A percentile compares a stretch with the other conserved stretches of the same genome.
Conservation (phyloP, 2,797 vertebrate species). For the Catharus ustulatus region DNA sequence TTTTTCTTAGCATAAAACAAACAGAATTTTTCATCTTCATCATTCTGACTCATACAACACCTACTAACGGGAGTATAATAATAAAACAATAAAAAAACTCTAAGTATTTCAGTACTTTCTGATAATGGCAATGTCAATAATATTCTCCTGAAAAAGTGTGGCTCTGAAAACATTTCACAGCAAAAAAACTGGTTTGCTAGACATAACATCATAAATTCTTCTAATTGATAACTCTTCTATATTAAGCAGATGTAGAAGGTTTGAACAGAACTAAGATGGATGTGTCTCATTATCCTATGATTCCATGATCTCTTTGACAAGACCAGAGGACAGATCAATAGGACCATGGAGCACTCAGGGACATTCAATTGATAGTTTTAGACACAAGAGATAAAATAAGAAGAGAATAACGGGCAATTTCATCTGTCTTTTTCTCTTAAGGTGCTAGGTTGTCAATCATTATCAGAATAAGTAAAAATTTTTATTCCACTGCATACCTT, state of each 20-base stretch:
- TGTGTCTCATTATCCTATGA: neutral
- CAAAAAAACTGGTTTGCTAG: neutral
- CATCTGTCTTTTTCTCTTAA: neutral
- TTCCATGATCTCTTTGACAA: neutral
- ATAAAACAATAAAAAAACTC: neutral
- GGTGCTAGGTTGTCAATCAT: neutral
- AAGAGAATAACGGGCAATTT: neutral
- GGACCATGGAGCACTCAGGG: neutral
- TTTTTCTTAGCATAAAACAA: conserved; percentile 4
- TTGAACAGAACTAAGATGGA: conserved; percentile 2
- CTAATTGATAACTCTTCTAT: neutral
- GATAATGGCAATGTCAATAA: neutral
- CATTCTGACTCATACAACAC: neutral
- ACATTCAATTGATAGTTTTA: neutral
- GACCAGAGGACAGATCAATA: neutral
- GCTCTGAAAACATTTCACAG: neutral
- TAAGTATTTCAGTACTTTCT: neutral
- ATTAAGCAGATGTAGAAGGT: neutral
- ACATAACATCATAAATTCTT: neutral
- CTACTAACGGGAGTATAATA: neutral
- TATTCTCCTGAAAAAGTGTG: neutral
- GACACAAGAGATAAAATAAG: neutral
- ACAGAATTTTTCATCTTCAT: neutral
- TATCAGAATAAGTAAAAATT: neutral
- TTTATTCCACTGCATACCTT: neutral